These are phyloP conservation scores for Heterotilapia buettikoferi DNA, from an alignment of 2,113 vertebrate genomes.

Conservation along the genomic window DNA sequence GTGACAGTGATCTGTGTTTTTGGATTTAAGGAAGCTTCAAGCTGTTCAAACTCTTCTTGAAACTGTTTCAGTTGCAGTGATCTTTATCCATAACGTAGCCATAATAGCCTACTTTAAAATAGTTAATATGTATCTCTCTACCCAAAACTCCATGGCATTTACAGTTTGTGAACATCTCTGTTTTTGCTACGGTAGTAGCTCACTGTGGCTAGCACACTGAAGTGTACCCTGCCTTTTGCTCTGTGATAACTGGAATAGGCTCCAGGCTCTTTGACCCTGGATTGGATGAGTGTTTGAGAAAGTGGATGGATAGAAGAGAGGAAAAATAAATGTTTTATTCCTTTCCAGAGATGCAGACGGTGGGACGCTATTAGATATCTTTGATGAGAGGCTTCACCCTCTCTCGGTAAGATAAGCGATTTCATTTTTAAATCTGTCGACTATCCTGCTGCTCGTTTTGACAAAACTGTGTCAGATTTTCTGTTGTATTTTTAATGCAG, in stretches of 20 bases:
- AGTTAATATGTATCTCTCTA: background rate
- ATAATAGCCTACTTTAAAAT: background rate
- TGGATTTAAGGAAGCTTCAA: background rate
- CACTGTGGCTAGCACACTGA: background rate
- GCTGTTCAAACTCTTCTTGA: rapidly evolving
- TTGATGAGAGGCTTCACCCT: constrained; percentile 97
- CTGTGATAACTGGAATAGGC: rapidly evolving
- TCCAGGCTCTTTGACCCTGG: background rate
- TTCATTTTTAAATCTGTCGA: background rate
- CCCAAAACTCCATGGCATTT: background rate
- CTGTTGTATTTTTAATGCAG: background rate
- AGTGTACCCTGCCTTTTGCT: rapidly evolving
- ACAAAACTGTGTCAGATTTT: background rate
- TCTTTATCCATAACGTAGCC: background rate
- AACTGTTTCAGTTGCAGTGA: background rate
- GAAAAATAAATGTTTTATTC: background rate
- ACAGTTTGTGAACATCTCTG: background rate
- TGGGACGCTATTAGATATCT: constrained; percentile 90
- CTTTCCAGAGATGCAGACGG: constrained; percentile 82
- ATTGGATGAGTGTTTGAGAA: background rate
- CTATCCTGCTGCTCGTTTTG: background rate
- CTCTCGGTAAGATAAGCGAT: constrained; percentile 76
- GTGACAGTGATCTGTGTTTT: background rate
- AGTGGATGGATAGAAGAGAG: rapidly evolving
- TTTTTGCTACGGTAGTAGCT: background rate